Evolutionary conservation across 2,113 vertebrate genomes (phyloP).

Genomic region (Neodon shergylaensis): DNA sequence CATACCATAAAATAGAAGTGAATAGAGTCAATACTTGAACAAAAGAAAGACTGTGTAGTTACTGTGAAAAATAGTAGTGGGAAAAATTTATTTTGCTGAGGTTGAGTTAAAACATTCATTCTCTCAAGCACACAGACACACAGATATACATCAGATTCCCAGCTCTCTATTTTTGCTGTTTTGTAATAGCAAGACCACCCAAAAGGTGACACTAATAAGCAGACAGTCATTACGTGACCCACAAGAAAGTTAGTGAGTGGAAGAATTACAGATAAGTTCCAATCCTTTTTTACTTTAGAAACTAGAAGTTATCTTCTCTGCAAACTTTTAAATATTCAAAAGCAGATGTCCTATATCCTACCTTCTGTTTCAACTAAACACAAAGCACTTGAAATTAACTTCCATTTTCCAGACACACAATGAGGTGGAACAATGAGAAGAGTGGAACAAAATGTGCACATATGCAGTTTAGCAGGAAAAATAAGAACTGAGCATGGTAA

Average conservation of each 20-base stretch:
- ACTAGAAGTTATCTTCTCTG: background rate
- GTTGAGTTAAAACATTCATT: background rate
- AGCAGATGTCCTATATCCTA: background rate
- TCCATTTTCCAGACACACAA: background rate
- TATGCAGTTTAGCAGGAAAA: background rate
- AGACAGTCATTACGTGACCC: conserved; percentile 31
- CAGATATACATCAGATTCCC: background rate
- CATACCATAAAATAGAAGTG: background rate
- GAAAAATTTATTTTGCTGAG: background rate
- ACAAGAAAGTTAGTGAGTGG: background rate
- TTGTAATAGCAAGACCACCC: conserved; percentile 83
- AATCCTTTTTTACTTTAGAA: background rate
- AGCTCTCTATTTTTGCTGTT: conserved; percentile 19
- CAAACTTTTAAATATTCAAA: background rate
- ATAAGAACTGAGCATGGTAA: background rate
- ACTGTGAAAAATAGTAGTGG: background rate
- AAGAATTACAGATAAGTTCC: background rate
- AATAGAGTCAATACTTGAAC: background rate
- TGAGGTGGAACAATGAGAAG: background rate
- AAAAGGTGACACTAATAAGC: conserved; percentile 86
- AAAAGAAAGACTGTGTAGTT: background rate
- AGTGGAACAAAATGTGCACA: background rate
- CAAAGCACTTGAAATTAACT: background rate
- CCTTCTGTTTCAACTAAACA: background rate
- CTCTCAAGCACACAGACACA: background rate